A percentile compares a stretch with the other conserved stretches of the same genome.
These are phyloP conservation scores for Macheiramphus alcinus DNA, from an alignment of 2,113 vertebrate genomes.

Conservation along the genomic window DNA sequence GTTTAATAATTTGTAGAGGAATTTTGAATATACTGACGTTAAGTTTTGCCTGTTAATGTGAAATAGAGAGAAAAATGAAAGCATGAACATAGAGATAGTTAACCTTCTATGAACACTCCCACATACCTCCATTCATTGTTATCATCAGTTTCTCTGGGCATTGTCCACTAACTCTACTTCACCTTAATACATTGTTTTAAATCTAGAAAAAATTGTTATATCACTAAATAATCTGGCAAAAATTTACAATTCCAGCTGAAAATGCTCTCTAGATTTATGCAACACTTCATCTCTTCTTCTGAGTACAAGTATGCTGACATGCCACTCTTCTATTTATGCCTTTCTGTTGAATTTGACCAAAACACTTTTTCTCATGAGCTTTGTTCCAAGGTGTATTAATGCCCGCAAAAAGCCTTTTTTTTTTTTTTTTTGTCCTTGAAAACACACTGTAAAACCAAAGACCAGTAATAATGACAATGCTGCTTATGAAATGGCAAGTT, in stretches of 20 bases:
- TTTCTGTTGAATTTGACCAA: background rate
- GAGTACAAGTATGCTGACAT: background rate
- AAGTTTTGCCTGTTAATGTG: background rate
- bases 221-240: background rate
- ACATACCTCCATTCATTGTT: background rate
- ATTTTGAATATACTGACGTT: background rate
- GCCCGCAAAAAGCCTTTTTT: background rate
- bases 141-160: background rate
- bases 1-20: background rate
- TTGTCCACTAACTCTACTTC: background rate
- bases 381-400: background rate
- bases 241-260: background rate
- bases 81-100: background rate
- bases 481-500: background rate
- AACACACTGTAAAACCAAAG: background rate
- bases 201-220: background rate
- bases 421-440: background rate
- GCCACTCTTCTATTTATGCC: background rate
- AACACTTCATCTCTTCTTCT: background rate
- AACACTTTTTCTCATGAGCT: background rate
- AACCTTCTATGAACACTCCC: background rate
- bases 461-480: background rate
- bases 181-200: background rate
- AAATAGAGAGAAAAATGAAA: background rate
- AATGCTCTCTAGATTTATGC: background rate